Evolutionary conservation across 2,113 vertebrate genomes (phyloP), one percentile per base, ranked within the genome.

Genomic region (Loxodonta africana): DNA sequence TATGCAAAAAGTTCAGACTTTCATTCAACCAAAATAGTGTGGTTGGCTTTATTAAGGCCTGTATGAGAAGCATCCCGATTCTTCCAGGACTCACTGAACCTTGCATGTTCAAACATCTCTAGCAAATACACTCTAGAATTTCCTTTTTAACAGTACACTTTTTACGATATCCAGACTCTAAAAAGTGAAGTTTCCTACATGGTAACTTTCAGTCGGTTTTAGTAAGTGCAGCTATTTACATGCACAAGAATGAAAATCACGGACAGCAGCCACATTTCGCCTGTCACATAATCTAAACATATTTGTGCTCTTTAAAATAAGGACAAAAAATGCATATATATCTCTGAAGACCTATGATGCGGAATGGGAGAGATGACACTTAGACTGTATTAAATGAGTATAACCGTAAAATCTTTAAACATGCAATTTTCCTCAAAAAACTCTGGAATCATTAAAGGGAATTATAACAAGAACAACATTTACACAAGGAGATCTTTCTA

Each of bases 211-310:
- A 9, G 11, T 63, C 84, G 14, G 30, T 83, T 82, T 94, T 86
- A 87, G 46, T 92, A 82, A 89, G 67, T 87, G 60, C 57, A 73
- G 37, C 8, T 90, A 51, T 69, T 87, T 94, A 90, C 41, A 71
- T 69, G 80, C 28, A 30, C 4, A 77, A 95, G 37, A 95, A 90
- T 83, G 81, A 89, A 94, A 88, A 62, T 90, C 74, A 77, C 53
- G 78, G 25, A 74, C 18, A 74, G 17, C 48, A 89, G 67, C 1
- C 20, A 78, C 3, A 33, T 46, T 92, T 92, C 63, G 11, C 48
- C 30, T 95, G 15, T 78, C 88, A 65, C 8, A 20, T 88, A 73
- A 91, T 60, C 14, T n/a, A 88, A 44, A 73, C 46, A 81, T 88
- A 44, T 51, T 91, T 93, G 46, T 46, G 7, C 37, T 74, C 1